These are phyloP conservation scores for Anneissia japonica DNA, from an alignment of 35 echinoderm and acorn worm genomes.

Conservation along the genomic window DNA sequence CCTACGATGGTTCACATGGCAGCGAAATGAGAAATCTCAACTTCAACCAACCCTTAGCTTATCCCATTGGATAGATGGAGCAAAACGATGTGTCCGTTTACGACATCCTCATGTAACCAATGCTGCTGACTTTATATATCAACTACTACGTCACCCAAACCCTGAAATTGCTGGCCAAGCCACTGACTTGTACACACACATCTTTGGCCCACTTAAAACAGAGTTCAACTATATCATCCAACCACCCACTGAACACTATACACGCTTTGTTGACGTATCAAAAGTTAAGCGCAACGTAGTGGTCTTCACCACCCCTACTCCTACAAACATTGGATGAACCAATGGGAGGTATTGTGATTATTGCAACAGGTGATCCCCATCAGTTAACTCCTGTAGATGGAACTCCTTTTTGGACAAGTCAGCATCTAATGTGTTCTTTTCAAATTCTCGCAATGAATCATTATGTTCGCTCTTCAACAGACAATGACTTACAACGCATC, in stretches of 20 bases:
- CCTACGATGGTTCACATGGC: constrained; percentile 10
- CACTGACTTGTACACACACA: background rate
- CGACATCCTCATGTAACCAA: background rate
- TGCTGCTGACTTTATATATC: background rate
- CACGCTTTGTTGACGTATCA: background rate
- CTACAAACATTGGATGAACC: too few species aligned
- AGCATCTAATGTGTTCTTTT: constrained; percentile 5
- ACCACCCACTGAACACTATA: background rate
- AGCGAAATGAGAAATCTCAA: background rate
- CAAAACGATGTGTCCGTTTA: background rate
- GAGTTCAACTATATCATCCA: background rate
- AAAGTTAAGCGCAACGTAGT: constrained; percentile 10
- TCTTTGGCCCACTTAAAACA: background rate
- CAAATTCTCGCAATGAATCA: background rate
- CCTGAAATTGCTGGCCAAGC: background rate
- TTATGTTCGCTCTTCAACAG: background rate
- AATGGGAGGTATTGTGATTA: constrained; percentile 9
- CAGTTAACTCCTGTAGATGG: constrained; percentile 15
- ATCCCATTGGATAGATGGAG: constrained; percentile 3
- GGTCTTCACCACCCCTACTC: background rate
- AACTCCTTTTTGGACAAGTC: constrained; percentile 1
- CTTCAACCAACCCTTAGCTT: background rate
- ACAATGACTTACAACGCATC: background rate
- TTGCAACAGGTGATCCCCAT: constrained; percentile 2
- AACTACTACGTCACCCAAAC: background rate